Conservation (phyloP, 2,113 vertebrate genomes). For the Lathamus discolor region DNA sequence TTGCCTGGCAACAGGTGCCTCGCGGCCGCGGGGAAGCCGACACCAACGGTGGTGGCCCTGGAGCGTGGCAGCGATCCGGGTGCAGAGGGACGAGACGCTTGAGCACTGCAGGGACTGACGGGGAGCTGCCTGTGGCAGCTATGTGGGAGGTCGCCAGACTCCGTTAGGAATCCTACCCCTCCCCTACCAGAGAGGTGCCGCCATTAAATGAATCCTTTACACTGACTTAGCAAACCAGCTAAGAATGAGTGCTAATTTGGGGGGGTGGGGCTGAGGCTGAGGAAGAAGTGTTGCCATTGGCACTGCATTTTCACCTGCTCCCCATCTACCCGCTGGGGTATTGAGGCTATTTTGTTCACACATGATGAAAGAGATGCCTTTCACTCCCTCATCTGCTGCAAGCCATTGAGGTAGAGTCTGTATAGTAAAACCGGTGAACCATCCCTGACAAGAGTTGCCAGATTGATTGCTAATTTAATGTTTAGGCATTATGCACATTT, state of each 20-base stretch:
- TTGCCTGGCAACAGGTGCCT: not conserved
- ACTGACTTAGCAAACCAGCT: not conserved
- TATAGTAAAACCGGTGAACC: not conserved
- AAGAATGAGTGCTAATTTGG: not conserved
- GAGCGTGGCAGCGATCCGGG: rapidly evolving
- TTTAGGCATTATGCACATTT: not conserved
- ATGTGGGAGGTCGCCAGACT: not conserved
- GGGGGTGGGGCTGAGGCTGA: too few relatives aligned
- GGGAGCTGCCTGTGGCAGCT: too few relatives aligned
- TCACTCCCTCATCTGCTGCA: not conserved
- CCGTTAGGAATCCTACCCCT: rapidly evolving
- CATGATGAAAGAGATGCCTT: not conserved
- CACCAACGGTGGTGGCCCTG: too few relatives aligned
- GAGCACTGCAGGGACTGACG: rapidly evolving
- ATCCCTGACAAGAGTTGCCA: not conserved
- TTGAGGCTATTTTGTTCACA: not conserved
- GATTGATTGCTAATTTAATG: not conserved
- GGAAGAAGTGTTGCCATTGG: not conserved
- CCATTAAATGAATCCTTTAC: rapidly evolving
- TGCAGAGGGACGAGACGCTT: not conserved
- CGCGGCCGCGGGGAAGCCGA: rapidly evolving
- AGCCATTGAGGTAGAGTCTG: not conserved
- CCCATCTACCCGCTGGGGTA: rapidly evolving
- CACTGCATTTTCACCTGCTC: not conserved
- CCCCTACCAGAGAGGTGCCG: too few relatives aligned